Percentiles rank a stretch among this genome's conserved stretches.
phyloP scores from a whole-genome alignment of 2,797 vertebrate genomes.

The Ctenopoma multispine region DNA sequence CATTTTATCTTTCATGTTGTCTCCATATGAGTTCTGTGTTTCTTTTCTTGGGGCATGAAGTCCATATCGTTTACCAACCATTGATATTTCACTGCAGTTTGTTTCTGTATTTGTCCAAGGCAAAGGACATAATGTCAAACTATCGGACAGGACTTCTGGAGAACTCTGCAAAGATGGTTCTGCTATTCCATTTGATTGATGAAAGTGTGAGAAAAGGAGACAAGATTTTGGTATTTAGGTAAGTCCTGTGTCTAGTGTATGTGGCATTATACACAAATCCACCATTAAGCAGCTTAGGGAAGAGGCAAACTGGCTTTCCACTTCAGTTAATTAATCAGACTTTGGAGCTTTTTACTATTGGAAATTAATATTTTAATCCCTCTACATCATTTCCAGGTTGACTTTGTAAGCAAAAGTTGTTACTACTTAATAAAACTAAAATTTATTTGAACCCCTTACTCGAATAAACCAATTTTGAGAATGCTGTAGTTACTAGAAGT shows the following conservation, averaged over 20 bases:
- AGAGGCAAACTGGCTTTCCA: constrained; percentile 7
- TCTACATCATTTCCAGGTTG: not conserved
- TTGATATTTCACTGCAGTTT: constrained; percentile 7
- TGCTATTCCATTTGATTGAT: constrained; percentile 97
- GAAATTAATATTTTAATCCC: constrained; percentile 2
- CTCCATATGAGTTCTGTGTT: not conserved
- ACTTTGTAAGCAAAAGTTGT: constrained; percentile 10
- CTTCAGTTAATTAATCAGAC: constrained; percentile 21
- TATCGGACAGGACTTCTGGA: constrained; percentile 93
- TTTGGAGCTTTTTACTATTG: not conserved
- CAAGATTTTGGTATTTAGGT: constrained; percentile 99
- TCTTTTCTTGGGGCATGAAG: not conserved
- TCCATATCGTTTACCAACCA: not conserved
- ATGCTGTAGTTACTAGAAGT: not conserved
- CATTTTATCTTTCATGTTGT: not conserved
- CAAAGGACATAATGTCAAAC: constrained; percentile 93
- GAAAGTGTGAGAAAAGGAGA: constrained; percentile 93
- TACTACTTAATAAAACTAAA: not conserved
- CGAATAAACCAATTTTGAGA: not conserved
- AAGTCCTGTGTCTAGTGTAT: constrained; percentile 16
- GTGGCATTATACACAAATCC: constrained; percentile 32
- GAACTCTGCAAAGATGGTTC: constrained; percentile 97
- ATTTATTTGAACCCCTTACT: not conserved
- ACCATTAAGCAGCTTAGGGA: constrained; percentile 33
- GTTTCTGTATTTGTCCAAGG: constrained; percentile 79